phyloP scores from a whole-genome alignment of 2,797 vertebrate genomes.

The Notoglanidium macrostoma region DNA sequence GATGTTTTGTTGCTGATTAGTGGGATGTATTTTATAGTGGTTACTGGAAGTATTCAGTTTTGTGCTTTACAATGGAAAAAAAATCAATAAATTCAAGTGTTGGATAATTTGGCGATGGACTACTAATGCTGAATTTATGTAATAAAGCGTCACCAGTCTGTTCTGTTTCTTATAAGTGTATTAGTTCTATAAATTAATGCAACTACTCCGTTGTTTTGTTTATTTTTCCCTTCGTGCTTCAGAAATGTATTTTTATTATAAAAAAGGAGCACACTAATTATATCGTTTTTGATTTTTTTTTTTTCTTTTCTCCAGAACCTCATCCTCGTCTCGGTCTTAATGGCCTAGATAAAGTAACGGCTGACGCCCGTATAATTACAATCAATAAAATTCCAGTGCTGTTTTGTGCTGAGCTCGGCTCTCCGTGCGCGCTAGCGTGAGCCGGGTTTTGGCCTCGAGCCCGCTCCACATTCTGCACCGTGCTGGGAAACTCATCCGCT shows the following conservation, averaged over 20 bases:
- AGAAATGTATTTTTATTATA: background rate
- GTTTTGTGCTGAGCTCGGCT: slow-evolving; percentile 63
- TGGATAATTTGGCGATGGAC: background rate
- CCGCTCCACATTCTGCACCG: slow-evolving; percentile 55
- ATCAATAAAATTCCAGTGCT: slow-evolving; percentile 69
- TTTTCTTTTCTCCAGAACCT: background rate
- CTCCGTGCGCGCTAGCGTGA: slow-evolving; percentile 65
- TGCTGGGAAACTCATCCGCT: slow-evolving; percentile 54
- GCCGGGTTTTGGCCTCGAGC: slow-evolving; percentile 56
- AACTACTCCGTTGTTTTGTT: background rate
- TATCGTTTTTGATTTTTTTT: too few relatives aligned
- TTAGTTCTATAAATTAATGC: background rate
- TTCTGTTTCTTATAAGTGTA: background rate
- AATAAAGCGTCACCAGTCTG: background rate
- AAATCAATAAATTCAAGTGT: background rate
- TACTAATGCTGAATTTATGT: background rate
- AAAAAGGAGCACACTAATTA: background rate
- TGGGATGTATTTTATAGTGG: background rate
- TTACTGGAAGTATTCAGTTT: background rate
- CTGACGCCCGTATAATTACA: slow-evolving; percentile 66
- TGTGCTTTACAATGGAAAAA: background rate
- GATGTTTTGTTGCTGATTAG: background rate
- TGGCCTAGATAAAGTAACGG: slow-evolving; percentile 70
- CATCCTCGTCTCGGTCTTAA: slow-evolving; percentile 47
- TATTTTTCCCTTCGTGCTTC: background rate